These are phyloP conservation scores for Oligia fasciuncula DNA, from an alignment of 2,888 invertebrate genomes.

Conservation along the genomic window DNA sequence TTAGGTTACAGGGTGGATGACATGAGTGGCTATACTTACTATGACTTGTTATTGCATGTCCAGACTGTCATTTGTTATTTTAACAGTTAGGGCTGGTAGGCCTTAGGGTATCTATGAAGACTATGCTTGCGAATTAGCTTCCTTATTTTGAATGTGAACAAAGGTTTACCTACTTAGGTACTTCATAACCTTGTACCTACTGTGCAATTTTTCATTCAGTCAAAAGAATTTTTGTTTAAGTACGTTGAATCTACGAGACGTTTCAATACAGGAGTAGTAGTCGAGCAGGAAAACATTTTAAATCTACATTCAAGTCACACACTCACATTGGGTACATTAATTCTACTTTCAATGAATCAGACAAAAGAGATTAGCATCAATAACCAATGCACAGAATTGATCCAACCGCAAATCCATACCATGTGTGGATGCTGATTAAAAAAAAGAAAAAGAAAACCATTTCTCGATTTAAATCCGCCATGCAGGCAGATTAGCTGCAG, in stretches of 20 bases:
- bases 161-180: neutral
- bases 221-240: neutral
- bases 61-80: neutral
- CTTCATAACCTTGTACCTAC: neutral
- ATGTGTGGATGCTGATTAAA: neutral
- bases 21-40: neutral
- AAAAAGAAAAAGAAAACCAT: neutral
- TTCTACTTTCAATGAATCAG: neutral
- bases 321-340: neutral
- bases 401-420: neutral
- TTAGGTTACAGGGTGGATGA: too few species aligned
- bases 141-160: neutral
- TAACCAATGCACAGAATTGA: neutral
- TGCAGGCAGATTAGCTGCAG: conserved; percentile 31
- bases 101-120: neutral
- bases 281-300: neutral
- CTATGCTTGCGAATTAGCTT: neutral
- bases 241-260: neutral
- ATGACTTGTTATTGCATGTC: neutral
- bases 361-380: conserved; percentile 6
- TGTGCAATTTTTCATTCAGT: neutral
- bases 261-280: neutral
- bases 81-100: neutral
- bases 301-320: neutral
- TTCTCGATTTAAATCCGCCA: conserved; percentile 14